Evolutionary conservation across 2,113 vertebrate genomes (phyloP), one percentile per base, ranked within the genome.

Genomic region (Carettochelys insculpta): DNA sequence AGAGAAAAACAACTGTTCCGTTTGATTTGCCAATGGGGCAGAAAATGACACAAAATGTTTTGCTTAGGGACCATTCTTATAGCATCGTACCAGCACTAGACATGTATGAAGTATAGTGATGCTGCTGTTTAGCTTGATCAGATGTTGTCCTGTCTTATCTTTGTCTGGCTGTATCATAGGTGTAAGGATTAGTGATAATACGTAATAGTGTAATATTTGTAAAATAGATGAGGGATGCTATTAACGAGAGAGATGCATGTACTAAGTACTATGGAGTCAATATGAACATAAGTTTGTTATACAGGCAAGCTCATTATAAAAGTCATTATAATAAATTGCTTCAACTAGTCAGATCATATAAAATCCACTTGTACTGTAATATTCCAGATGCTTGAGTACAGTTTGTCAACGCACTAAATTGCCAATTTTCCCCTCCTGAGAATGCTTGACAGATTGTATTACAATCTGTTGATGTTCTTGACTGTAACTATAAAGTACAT

Each of bases 331-430:
- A 96, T 92, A 97, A 96, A 97, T 97, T 94, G 96, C 88, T 86
- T 95, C 80, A 95, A 88, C 95, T 95, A 94, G 93, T 95, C 92
- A 87, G 92, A 95, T 97, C 90, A 75, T 94, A 94, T 91, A 96
- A 97, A 97, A 97, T 94, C 31, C 65, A 94, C 41, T 53, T 85
- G 80, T 50, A n/a, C 78, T 96, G 88, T 96, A 96, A 94, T 93
- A 95, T 97, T 98, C 97, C 98, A 98, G 97, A 96, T 98, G 98
- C 97, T 95, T 97, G 96, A 96, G 97, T 96, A 93, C 87, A 75
- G 83, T 94, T 97, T 92, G 96, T 97, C 96, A 95, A 83, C 94
- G 86, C 94, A 96, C 87, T 1, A 11, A 97, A 92, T 91, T 98
- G 97, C 97, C 97, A 98, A 47, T 96, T 97, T 89, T 92, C 95